Percentiles rank a stretch among this genome's conserved stretches.
phyloP scores from a whole-genome alignment of 2,113 vertebrate genomes.

The Okapia johnstoni region DNA sequence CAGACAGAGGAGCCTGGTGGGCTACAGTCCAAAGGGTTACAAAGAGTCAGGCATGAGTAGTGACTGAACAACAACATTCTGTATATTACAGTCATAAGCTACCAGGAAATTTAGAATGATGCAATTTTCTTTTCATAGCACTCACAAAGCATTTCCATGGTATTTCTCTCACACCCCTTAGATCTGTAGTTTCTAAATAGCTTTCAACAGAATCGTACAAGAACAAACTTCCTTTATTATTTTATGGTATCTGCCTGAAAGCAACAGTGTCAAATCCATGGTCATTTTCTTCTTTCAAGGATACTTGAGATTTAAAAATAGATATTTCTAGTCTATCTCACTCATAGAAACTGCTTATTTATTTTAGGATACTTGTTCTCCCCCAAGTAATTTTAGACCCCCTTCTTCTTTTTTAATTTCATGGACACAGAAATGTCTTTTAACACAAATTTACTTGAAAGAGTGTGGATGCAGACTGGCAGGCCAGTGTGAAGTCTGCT shows the following conservation, averaged over 20 bases:
- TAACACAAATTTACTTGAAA: neutral
- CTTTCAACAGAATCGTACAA: neutral
- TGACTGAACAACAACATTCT: neutral
- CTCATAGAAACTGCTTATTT: neutral
- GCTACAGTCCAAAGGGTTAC: neutral
- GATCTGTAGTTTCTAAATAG: neutral
- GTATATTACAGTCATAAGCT: neutral
- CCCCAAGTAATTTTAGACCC: neutral
- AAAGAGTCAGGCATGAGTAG: neutral
- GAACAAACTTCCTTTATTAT: neutral
- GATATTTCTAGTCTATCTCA: neutral
- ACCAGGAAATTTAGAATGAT: neutral
- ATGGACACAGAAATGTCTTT: neutral
- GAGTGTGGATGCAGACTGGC: neutral
- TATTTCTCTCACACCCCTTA: neutral
- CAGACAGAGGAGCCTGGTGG: neutral
- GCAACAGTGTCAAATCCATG: neutral
- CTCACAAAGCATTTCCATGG: neutral
- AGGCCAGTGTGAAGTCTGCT: neutral
- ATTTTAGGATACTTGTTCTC: neutral
- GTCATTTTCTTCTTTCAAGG: neutral
- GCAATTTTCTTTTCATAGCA: neutral
- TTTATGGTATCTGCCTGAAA: neutral
- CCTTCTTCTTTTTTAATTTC: neutral
- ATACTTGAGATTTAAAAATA: neutral